Conservation (phyloP, 1,140 invertebrate species). For the Himalopsyche phryganea region DNA sequence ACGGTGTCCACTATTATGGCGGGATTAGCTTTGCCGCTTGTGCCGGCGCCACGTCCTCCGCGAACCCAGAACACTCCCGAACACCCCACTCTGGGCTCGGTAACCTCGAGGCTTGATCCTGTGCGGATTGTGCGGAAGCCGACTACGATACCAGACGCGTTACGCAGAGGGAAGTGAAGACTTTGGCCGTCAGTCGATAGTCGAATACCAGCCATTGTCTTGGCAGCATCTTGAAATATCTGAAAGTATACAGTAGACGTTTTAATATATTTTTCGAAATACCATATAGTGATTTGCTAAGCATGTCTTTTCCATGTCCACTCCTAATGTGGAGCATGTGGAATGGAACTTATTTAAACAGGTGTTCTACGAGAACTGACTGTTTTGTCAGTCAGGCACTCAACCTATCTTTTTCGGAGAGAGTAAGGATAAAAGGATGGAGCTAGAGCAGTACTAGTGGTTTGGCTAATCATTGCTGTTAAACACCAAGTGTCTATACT, state of each 20-base stretch:
- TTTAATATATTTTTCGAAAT: no score
- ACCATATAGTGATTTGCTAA: no score
- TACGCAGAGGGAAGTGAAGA: slow-evolving; percentile 65
- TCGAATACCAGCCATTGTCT: slow-evolving; percentile 43
- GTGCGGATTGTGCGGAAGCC: slow-evolving; percentile 32
- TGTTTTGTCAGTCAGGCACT: no score
- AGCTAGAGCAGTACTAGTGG: no score
- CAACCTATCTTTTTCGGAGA: no score
- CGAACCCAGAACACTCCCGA: neutral
- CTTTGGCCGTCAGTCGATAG: slow-evolving; percentile 42
- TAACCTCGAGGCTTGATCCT: neutral
- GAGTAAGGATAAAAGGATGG: no score
- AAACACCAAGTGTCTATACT: neutral
- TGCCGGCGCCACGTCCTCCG: neutral
- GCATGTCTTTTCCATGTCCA: no score
- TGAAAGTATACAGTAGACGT: no score
- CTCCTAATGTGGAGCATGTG: neutral
- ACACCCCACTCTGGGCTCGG: neutral
- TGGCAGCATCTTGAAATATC: slow-evolving; percentile 38
- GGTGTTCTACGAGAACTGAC: neutral
- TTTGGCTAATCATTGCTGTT: neutral
- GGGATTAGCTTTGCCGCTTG: slow-evolving; percentile 39
- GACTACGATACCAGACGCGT: slow-evolving; percentile 59
- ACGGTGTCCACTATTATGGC: slow-evolving; percentile 65
- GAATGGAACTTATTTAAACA: neutral